Conservation (phyloP, 2,797 vertebrate species). For the Cryptoprocta ferox region DNA sequence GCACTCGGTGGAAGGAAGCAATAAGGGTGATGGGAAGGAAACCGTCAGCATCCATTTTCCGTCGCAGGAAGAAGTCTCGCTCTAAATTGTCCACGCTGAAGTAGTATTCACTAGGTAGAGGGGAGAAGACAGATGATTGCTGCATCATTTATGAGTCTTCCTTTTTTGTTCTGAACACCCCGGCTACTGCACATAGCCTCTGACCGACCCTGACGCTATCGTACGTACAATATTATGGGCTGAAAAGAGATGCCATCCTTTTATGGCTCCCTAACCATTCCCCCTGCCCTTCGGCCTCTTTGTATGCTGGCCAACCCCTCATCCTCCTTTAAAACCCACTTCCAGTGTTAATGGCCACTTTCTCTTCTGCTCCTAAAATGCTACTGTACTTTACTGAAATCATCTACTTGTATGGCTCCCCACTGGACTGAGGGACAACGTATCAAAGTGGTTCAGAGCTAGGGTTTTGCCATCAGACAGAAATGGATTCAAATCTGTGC, state of each 20-base stretch:
- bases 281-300: not conserved
- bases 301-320: not conserved
- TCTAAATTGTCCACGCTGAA: conserved; percentile 98
- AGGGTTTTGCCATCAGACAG: not conserved
- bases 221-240: not conserved
- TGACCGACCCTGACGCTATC: not conserved
- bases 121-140: not conserved
- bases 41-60: conserved; percentile 97
- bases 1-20: conserved; percentile 97
- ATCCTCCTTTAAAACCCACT: not conserved
- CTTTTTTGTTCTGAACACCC: not conserved
- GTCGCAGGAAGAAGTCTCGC: conserved; percentile 96
- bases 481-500: conserved; percentile 33
- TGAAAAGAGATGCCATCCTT: not conserved
- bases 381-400: not conserved
- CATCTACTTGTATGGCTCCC: not conserved
- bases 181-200: not conserved
- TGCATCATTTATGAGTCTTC: not conserved
- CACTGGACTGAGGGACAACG: not conserved
- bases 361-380: not conserved
- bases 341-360: not conserved
- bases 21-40: conserved; percentile 96
- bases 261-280: not conserved
- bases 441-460: not conserved
- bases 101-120: conserved; percentile 94